Evolutionary conservation across 2,113 vertebrate genomes (phyloP).

Genomic region (Pangasianodon gigas): DNA sequence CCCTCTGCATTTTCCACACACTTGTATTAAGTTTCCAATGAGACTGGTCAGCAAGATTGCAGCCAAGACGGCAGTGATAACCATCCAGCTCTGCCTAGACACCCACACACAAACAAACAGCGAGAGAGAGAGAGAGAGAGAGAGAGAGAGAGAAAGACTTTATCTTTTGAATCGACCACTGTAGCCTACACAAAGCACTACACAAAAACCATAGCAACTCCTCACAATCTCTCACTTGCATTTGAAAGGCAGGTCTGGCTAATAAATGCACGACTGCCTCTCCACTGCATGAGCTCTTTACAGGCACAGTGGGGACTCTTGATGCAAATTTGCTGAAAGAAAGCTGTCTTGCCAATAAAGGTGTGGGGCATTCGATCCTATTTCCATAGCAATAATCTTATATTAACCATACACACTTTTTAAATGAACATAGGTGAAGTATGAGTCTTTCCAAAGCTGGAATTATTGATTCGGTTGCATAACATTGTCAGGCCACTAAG

Average conservation of each 20-base stretch:
- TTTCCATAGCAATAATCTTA: constrained; percentile 31
- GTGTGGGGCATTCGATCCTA: neutral
- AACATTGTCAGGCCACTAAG: neutral
- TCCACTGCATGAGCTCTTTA: constrained; percentile 40
- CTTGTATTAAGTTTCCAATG: constrained; percentile 58
- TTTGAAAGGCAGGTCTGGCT: constrained; percentile 59
- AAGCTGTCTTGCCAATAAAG: neutral
- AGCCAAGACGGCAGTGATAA: constrained; percentile 57
- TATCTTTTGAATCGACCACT: constrained; percentile 37
- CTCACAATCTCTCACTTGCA: constrained; percentile 59
- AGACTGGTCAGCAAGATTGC: constrained; percentile 65
- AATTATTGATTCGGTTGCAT: neutral
- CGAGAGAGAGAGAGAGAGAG: constrained; percentile 1
- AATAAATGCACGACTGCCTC: constrained; percentile 46
- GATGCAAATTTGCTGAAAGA: neutral
- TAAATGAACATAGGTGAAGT: neutral
- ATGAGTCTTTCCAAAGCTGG: constrained; percentile 4
- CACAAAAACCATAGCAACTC: constrained; percentile 58
- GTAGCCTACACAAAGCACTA: constrained; percentile 44
- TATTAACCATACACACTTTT: neutral
- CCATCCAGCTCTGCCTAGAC: constrained; percentile 71
- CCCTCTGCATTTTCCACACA: constrained; percentile 33
- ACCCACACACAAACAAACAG: constrained; percentile 39
- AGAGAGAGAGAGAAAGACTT: constrained; percentile 12
- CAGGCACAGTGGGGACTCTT: constrained; percentile 34